A percentile compares a stretch with the other conserved stretches of the same genome.
phyloP scores from a whole-genome alignment of 2,113 vertebrate genomes.

The Pica pica region DNA sequence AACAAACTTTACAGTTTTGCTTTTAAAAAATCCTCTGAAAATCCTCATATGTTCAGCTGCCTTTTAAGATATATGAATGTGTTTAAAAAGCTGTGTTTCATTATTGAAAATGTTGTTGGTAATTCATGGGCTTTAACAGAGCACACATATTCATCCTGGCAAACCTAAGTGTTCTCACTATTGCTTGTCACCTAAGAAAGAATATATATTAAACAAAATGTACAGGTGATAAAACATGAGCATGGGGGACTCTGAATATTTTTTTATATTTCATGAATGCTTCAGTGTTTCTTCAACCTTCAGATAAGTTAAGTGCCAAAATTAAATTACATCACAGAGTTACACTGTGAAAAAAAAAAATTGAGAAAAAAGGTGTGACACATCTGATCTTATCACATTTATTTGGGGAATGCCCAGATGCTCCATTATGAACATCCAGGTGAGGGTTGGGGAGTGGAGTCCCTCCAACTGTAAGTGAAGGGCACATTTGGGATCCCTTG shows the following conservation, averaged over 20 bases:
- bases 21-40: background rate
- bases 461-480: background rate
- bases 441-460: accelerated
- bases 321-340: background rate
- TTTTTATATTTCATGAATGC: background rate
- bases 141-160: background rate
- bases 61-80: background rate
- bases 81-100: background rate
- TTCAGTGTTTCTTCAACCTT: background rate
- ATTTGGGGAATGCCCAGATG: background rate
- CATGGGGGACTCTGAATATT: background rate
- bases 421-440: background rate
- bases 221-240: background rate
- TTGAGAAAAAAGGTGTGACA: background rate
- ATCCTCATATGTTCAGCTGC: background rate
- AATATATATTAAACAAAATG: background rate
- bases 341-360: background rate
- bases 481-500: background rate
- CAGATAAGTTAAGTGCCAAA: background rate
- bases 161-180: background rate
- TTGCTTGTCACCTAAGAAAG: background rate
- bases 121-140: background rate
- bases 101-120: background rate
- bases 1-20: background rate
- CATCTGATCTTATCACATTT: background rate